These are phyloP conservation scores for Enteromius mattozi DNA, from an alignment of 2,797 vertebrate species.

Conservation along the genomic window DNA sequence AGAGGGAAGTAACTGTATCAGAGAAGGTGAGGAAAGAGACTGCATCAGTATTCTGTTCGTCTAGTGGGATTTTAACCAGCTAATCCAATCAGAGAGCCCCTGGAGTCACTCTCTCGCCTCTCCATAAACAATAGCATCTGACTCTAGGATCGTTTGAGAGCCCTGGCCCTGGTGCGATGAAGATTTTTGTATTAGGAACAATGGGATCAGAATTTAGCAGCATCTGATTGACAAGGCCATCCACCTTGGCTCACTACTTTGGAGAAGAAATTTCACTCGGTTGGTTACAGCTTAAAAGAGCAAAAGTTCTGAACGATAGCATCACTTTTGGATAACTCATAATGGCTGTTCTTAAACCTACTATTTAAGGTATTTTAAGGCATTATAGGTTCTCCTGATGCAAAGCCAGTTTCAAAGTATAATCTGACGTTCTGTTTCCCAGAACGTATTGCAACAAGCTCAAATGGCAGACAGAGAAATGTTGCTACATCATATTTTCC, in stretches of 20 bases:
- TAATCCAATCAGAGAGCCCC: constrained; percentile 98
- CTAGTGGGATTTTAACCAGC: constrained; percentile 95
- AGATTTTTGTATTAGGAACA: constrained; percentile 70
- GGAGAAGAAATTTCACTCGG: background rate
- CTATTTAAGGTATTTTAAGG: background rate
- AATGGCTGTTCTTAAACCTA: background rate
- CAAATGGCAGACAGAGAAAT: background rate
- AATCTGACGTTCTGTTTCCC: background rate
- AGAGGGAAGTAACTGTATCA: constrained; percentile 15
- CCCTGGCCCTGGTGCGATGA: constrained; percentile 37
- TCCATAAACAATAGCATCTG: constrained; percentile 89
- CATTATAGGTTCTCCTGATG: background rate
- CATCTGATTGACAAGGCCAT: constrained; percentile 43
- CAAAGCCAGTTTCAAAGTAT: background rate
- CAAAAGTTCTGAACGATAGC: background rate
- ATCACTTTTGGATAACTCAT: background rate
- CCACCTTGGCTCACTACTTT: background rate
- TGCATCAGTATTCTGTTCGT: constrained; percentile 93
- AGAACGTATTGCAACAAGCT: background rate
- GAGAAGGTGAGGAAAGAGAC: constrained; percentile 71
- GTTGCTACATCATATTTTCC: background rate
- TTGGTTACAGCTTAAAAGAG: background rate
- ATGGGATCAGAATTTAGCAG: constrained; percentile 84
- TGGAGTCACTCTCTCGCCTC: constrained; percentile 85
- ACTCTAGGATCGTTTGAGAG: constrained; percentile 85